Base-by-base conservation (phyloP, 2,797 vertebrate genomes). In the Caiman crocodilus region DNA sequence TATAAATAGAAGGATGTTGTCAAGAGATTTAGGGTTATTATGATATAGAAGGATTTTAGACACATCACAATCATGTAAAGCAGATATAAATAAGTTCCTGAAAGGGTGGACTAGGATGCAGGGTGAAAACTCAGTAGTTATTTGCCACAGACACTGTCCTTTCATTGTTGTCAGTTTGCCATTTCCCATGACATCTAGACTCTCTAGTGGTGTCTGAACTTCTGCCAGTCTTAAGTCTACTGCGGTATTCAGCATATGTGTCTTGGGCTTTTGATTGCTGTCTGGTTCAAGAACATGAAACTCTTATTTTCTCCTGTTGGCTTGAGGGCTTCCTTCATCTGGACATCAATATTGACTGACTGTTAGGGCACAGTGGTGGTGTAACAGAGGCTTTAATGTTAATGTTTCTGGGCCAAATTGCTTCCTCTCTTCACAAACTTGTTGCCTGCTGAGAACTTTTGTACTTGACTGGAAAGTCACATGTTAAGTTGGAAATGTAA, bases 401-500 rank as follows among this genome's bases (percentile, higher is more conserved):
- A 59, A 4, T 12, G 5, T 35, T 35, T 20, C 69, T 71, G 20
- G 69, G 14, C 69, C 21, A 42, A 25, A 50, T 42, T 23, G 2
- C 20, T 42, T 25, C n/a, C 32, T 20, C 6, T 14, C 20, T 4
- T 0, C 21, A 0, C 4, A 8, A 0, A 2, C 1, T 14, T 1
- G 0, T 1, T 14, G n/a, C 65, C 12, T 71, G 65, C 4, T 26
- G 20, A 26, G 65, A 58, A 25, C 4, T 4, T 13, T 3, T 6
- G 0, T 3, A 4, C 56, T 18, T 14, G 23, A 2, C 17, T 18
- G 55, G 7, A 4, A 1, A 1, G 21, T 1, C 26, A 1, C 7
- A 1, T 0, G 3, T 26, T 2, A 14, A 2, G 0, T 1, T 0
- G 25, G 55, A 3, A n/a, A 28, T n/a, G 17, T 4, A 3, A 1